Conservation (phyloP, 2,113 vertebrate species). For the Jaculus jaculus region DNA sequence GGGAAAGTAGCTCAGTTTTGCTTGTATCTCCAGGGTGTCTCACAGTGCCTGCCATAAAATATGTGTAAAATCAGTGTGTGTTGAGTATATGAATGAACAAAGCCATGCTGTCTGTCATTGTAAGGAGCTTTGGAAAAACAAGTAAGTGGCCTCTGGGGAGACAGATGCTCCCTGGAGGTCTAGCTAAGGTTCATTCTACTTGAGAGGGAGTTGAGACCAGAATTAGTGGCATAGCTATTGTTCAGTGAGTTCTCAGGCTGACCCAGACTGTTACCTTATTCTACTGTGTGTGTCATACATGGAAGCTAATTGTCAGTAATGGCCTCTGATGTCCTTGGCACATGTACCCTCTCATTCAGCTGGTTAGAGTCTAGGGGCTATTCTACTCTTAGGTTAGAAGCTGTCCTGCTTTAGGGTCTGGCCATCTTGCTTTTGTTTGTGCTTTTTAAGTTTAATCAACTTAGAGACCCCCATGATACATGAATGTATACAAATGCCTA, state of each 20-base stretch:
- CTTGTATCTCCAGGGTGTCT: neutral
- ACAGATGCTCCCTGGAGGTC: neutral
- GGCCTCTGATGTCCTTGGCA: neutral
- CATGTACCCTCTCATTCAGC: neutral
- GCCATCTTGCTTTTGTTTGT: neutral
- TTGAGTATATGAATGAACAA: conserved; percentile 11
- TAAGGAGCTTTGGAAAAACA: neutral
- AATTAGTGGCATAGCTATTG: neutral
- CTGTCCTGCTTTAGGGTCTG: neutral
- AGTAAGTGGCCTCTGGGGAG: neutral
- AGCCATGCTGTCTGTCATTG: neutral
- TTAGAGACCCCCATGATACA: neutral
- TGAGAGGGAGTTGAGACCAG: neutral
- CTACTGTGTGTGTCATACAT: neutral
- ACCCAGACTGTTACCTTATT: neutral
- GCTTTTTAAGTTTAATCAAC: neutral
- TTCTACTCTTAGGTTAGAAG: conserved; percentile 13
- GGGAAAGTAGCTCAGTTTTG: conserved; percentile 33
- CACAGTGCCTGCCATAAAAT: conserved; percentile 8
- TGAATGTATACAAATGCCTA: rapidly evolving
- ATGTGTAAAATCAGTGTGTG: neutral
- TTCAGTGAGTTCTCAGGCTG: neutral
- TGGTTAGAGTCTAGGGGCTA: neutral
- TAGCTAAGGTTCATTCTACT: neutral
- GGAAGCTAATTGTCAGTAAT: neutral